Evolutionary conservation across 2,797 vertebrate genomes (phyloP).

Genomic region (Sebastes iracundus): DNA sequence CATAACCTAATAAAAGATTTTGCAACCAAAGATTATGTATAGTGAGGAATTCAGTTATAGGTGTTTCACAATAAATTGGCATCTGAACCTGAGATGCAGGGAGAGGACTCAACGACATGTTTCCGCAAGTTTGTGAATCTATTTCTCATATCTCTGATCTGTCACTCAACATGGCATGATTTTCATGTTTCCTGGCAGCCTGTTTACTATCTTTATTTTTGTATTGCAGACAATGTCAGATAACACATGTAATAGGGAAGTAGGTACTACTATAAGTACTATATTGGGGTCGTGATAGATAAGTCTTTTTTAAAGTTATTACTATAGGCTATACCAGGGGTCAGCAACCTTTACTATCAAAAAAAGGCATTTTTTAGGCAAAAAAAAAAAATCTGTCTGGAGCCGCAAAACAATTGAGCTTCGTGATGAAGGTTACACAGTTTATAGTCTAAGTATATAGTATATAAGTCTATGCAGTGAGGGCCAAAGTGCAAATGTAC

Average conservation of each 20-base stretch:
- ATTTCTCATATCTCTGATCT: background rate
- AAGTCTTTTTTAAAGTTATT: background rate
- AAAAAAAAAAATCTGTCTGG: too few relatives aligned
- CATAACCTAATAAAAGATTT: background rate
- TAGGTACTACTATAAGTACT: background rate
- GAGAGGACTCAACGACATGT: background rate
- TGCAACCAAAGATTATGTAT: background rate
- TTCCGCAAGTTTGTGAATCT: background rate
- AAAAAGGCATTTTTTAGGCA: too few relatives aligned
- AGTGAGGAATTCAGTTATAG: background rate
- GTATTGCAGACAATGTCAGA: background rate
- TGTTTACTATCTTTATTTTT: background rate
- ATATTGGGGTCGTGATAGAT: background rate
- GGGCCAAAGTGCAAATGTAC: too few relatives aligned
- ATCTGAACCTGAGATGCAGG: background rate
- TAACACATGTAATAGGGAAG: background rate
- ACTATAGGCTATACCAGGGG: background rate
- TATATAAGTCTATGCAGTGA: too few relatives aligned
- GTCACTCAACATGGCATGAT: background rate
- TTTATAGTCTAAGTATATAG: too few relatives aligned
- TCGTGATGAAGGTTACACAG: too few relatives aligned
- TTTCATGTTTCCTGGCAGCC: background rate
- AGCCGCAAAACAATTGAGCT: too few relatives aligned
- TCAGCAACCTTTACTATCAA: too few relatives aligned
- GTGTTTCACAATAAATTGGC: background rate